Conservation (phyloP, 2,888 invertebrate genomes). For the Clistopyga incitator region DNA sequence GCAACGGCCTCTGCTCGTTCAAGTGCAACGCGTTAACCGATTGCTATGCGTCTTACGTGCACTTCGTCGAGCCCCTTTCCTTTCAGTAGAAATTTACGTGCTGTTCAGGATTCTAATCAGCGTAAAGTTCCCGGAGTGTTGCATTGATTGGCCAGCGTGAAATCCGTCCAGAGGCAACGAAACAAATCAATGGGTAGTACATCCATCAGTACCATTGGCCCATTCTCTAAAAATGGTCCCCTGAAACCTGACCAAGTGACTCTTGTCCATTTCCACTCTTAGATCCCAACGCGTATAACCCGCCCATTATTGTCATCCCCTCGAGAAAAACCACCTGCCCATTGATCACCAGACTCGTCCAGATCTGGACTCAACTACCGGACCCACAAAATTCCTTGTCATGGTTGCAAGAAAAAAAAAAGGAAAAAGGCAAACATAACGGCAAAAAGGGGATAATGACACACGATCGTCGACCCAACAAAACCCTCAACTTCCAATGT, state of each 20-base stretch:
- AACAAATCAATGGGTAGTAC: background rate
- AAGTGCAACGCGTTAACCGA: conserved; percentile 42
- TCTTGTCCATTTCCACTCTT: no score
- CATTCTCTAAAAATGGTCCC: background rate
- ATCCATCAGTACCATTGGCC: background rate
- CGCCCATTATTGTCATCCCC: no score
- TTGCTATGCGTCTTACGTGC: conserved; percentile 35
- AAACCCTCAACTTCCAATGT: background rate
- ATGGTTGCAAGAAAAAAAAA: background rate
- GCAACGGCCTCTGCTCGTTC: conserved; percentile 52
- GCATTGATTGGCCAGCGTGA: conserved; percentile 11
- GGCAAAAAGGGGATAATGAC: background rate
- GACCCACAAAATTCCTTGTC: background rate
- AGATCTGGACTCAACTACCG: background rate
- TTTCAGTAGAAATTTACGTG: conserved; percentile 26
- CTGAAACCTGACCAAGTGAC: no score
- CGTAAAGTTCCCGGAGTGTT: background rate
- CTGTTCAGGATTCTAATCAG: conserved; percentile 10
- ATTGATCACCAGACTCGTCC: background rate
- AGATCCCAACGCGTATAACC: no score
- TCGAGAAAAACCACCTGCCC: no score
- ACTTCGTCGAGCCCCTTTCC: background rate
- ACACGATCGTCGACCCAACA: conserved; percentile 8
- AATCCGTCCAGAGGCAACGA: background rate
- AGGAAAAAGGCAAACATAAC: no score